Conservation (phyloP, 1,140 invertebrate genomes). For the Drosophila lacertosa region DNA sequence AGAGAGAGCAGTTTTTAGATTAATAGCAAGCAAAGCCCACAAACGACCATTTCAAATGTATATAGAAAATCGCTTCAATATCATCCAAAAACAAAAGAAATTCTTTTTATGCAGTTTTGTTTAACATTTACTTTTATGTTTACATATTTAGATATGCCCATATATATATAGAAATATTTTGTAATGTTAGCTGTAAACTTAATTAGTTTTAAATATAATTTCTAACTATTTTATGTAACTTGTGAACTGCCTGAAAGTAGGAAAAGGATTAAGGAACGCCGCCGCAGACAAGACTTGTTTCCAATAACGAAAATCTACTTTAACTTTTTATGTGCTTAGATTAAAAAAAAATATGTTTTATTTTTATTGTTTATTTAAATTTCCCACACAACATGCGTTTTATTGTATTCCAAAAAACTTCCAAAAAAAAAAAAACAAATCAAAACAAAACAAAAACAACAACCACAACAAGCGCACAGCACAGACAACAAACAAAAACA, state of each 20-base stretch:
- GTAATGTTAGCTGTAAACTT: conserved; percentile 17
- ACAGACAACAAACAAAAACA: conserved; percentile 59
- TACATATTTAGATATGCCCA: conserved; percentile 1
- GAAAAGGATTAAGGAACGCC: not conserved
- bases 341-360: not conserved
- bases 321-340: not conserved
- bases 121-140: not conserved
- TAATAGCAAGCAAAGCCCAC: not conserved
- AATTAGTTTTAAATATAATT: conserved; percentile 20
- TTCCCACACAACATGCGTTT: not conserved
- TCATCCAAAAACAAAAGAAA: conserved; percentile 13
- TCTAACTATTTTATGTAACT: conserved; percentile 30
- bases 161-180: conserved; percentile 2
- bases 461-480: conserved; percentile 38
- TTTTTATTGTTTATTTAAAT: not conserved
- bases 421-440: conserved; percentile 2
- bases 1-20: conserved; percentile 6
- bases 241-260: conserved; percentile 36
- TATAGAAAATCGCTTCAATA: conserved; percentile 49
- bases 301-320: conserved; percentile 1
- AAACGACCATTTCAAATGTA: conserved; percentile 14
- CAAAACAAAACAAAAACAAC: conserved; percentile 1
- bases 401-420: conserved; percentile 22
- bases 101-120: conserved; percentile 13
- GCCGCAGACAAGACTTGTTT: conserved; percentile 43